A percentile compares a stretch with the other conserved stretches of the same genome.
Evolutionary conservation across 2,797 vertebrate species (phyloP).

Genomic region (Smutsia temminckii): DNA sequence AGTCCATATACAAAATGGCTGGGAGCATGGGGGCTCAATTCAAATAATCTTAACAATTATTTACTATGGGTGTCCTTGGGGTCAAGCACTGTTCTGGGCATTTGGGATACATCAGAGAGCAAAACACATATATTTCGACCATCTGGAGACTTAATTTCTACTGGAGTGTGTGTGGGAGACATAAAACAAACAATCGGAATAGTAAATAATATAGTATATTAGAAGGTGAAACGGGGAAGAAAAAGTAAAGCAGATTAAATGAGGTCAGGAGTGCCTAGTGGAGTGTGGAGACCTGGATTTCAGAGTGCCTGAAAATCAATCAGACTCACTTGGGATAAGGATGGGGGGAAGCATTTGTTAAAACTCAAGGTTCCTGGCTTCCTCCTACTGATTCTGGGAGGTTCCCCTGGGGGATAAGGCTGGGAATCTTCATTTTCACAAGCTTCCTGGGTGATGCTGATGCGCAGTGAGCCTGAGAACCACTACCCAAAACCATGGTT

Average conservation of each 20-base stretch:
- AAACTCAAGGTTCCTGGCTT: background rate
- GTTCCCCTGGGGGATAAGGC: background rate
- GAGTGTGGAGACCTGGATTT: background rate
- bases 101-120: background rate
- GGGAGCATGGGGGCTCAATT: background rate
- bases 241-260: background rate
- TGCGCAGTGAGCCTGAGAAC: background rate
- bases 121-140: background rate
- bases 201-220: background rate
- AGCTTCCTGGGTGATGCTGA: background rate
- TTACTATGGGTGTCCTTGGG: background rate
- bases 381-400: background rate
- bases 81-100: background rate
- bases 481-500: background rate
- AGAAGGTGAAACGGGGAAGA: background rate
- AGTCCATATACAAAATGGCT: background rate
- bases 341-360: background rate
- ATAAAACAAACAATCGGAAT: conserved; percentile 12
- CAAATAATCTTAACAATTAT: conserved; percentile 2
- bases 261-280: background rate
- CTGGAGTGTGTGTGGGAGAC: background rate
- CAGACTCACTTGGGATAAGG: background rate
- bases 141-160: conserved; percentile 17
- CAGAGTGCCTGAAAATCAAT: background rate
- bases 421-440: background rate